These are phyloP conservation scores for Patagioenas fasciata DNA, from an alignment of 2,113 vertebrate species.

Conservation along the genomic window DNA sequence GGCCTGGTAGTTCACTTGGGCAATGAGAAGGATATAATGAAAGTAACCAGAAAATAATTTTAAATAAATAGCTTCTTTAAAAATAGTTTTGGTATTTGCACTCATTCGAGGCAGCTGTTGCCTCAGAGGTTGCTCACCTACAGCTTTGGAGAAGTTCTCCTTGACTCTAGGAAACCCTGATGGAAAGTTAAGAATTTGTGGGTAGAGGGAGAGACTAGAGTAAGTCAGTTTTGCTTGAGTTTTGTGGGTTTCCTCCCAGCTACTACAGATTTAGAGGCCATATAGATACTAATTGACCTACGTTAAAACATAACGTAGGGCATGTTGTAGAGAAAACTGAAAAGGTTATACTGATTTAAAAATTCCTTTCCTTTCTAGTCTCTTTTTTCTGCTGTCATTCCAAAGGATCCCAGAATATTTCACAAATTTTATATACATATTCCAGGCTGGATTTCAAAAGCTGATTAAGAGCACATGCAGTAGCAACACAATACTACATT, in stretches of 20 bases:
- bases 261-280: not conserved
- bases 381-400: not conserved
- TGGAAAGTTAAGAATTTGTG: not conserved
- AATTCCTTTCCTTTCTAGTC: not conserved
- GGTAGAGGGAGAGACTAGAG: not conserved
- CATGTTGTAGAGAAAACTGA: not conserved
- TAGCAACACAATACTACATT: not conserved
- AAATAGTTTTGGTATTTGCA: not conserved
- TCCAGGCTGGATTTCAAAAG: not conserved
- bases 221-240: not conserved
- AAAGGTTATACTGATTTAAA: not conserved
- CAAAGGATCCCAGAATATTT: not conserved
- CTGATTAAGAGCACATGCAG: conserved; percentile 32
- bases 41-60: not conserved
- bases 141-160: not conserved
- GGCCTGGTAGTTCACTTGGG: accelerated
- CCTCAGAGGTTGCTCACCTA: not conserved
- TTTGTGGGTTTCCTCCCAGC: not conserved
- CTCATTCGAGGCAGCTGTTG: not conserved
- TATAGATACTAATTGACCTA: not conserved
- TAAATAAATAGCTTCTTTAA: not conserved
- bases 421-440: conserved; percentile 2
- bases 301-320: not conserved
- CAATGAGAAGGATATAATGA: not conserved
- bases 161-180: not conserved